phyloP scores from a whole-genome alignment of 2,113 vertebrate species.

The Phaethon lepturus region DNA sequence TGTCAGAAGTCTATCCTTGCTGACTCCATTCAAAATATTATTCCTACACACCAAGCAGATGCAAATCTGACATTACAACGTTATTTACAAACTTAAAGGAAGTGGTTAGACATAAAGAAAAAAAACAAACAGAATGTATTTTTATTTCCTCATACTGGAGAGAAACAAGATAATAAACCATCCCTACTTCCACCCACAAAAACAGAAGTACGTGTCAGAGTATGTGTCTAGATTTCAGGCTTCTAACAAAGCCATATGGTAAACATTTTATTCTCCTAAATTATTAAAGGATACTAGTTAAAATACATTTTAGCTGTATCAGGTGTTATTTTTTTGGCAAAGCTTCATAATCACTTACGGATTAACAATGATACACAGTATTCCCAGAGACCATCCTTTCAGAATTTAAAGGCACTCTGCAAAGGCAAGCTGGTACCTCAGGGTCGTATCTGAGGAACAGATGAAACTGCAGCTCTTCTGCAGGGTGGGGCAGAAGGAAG shows the following conservation, averaged over 20 bases:
- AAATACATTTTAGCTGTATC: not conserved
- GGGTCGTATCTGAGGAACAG: rapidly evolving
- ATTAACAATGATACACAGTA: not conserved
- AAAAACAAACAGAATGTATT: not conserved
- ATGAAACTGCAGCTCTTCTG: not conserved
- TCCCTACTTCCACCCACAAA: not conserved
- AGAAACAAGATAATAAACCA: not conserved
- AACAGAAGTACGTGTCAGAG: not conserved
- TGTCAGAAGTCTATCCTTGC: not conserved
- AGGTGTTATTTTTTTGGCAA: not conserved
- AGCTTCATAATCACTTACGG: not conserved
- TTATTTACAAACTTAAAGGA: slow-evolving; percentile 4
- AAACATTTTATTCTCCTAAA: not conserved
- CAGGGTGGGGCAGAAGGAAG: rapidly evolving
- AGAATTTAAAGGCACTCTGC: not conserved
- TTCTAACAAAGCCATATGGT: not conserved
- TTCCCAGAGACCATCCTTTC: not conserved
- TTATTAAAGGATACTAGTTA: not conserved
- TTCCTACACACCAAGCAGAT: not conserved
- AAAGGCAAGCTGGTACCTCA: not conserved
- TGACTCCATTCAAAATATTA: not conserved
- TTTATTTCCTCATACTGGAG: not conserved
- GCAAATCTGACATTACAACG: not conserved
- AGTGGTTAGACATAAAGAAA: not conserved
- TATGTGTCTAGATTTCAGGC: not conserved